phyloP scores from a whole-genome alignment of 2,888 invertebrate genomes.

The Patella ulyssiponensis region DNA sequence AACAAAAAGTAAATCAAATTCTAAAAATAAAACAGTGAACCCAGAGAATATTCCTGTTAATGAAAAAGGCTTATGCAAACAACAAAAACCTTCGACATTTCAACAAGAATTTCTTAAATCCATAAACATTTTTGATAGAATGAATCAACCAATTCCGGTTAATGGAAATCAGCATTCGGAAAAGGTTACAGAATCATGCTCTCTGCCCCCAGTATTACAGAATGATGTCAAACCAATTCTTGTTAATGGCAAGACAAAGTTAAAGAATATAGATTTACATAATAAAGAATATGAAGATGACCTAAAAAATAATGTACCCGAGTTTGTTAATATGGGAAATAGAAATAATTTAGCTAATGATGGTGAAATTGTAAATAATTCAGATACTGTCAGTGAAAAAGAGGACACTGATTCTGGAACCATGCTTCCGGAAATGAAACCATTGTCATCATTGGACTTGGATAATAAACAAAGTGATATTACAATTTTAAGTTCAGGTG shows the following conservation, averaged over 20 bases:
- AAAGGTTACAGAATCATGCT: constrained; percentile 26
- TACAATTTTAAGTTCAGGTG: not conserved
- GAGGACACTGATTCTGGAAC: not conserved
- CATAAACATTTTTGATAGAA: constrained; percentile 21
- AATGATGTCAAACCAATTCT: constrained; percentile 8
- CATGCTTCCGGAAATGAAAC: no score
- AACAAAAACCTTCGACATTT: constrained; percentile 17
- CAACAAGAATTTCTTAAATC: constrained; percentile 32
- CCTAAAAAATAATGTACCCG: not conserved
- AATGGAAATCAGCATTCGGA: constrained; percentile 18
- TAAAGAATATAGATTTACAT: not conserved
- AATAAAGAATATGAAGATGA: not conserved
- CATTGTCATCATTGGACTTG: not conserved
- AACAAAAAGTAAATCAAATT: not conserved
- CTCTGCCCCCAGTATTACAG: constrained; percentile 7
- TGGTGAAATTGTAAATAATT: not conserved
- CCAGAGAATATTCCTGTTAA: no score
- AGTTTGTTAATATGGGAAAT: not conserved
- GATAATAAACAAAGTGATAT: not conserved
- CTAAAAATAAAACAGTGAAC: not conserved
- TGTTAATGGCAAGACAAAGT: not conserved
- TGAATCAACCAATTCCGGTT: constrained; percentile 31
- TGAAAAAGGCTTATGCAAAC: not conserved
- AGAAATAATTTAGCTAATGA: not conserved
- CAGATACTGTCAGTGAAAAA: not conserved